phyloP scores from a whole-genome alignment of 2,113 vertebrate genomes.

The Onychostoma macrolepis region DNA sequence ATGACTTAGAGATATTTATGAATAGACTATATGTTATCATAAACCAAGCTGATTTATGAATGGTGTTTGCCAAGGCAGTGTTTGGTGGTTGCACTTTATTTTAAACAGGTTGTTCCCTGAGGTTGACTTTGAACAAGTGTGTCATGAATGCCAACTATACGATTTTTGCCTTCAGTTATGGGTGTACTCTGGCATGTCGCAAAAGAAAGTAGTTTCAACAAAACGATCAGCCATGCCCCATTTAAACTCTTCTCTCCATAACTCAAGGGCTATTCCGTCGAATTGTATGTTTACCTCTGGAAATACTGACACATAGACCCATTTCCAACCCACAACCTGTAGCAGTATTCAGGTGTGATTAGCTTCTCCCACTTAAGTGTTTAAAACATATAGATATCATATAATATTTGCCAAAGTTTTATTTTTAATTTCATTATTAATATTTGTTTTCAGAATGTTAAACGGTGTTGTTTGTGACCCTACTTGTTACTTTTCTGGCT shows the following conservation, averaged over 20 bases:
- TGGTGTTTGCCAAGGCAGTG: slow-evolving; percentile 32
- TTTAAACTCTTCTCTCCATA: slow-evolving; percentile 52
- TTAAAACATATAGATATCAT: slow-evolving; percentile 58
- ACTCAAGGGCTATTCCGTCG: slow-evolving; percentile 78
- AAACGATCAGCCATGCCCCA: slow-evolving; percentile 55
- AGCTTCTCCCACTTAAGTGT: slow-evolving; percentile 56
- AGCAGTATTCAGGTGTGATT: slow-evolving; percentile 75
- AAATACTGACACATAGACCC: slow-evolving; percentile 67
- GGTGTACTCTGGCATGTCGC: slow-evolving; percentile 35
- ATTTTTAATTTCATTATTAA: slow-evolving; percentile 29
- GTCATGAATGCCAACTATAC: slow-evolving; percentile 29
- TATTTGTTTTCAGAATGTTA: slow-evolving; percentile 60
- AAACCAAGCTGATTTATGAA: slow-evolving; percentile 48
- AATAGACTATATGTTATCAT: slow-evolving; percentile 46
- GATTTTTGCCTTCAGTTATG: slow-evolving; percentile 45
- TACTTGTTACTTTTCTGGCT: slow-evolving; percentile 61
- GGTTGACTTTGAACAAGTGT: slow-evolving; percentile 31
- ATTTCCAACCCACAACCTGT: slow-evolving; percentile 66
- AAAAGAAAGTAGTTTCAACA: slow-evolving; percentile 32
- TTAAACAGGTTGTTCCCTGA: slow-evolving; percentile 36
- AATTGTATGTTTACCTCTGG: slow-evolving; percentile 72
- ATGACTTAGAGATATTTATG: slow-evolving; percentile 36
- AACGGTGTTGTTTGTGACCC: slow-evolving; percentile 69
- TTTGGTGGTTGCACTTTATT: slow-evolving; percentile 53
- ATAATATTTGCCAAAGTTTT: slow-evolving; percentile 78